Evolutionary conservation across 2,797 vertebrate species (phyloP).

Genomic region (Chiroxiphia lanceolata): DNA sequence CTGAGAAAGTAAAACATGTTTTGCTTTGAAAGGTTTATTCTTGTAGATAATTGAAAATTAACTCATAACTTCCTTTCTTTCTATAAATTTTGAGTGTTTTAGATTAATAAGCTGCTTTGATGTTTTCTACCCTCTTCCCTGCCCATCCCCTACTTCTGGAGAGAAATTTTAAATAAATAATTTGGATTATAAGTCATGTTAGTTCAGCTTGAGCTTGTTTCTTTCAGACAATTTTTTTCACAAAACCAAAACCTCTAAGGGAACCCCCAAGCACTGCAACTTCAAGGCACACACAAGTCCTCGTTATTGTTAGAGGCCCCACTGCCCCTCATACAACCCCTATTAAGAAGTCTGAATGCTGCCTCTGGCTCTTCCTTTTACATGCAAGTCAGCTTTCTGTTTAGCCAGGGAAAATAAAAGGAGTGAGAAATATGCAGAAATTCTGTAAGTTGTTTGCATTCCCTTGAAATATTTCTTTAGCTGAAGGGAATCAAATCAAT

Average conservation of each 20-base stretch:
- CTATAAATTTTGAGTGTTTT: not conserved
- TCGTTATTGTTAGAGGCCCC: not conserved
- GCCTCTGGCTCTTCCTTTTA: slow-evolving; percentile 53
- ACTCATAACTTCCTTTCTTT: not conserved
- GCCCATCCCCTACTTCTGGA: not conserved
- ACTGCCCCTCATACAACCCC: not conserved
- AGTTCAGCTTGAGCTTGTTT: not conserved
- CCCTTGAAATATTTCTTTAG: slow-evolving; percentile 74
- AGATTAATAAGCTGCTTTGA: not conserved
- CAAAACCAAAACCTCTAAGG: not conserved
- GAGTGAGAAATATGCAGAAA: slow-evolving; percentile 64
- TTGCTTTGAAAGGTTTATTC: not conserved
- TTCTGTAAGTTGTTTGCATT: slow-evolving; percentile 74
- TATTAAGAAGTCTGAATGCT: slow-evolving; percentile 15
- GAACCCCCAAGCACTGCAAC: not conserved
- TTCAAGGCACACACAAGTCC: not conserved
- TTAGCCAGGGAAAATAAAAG: slow-evolving; percentile 67
- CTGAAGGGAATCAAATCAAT: slow-evolving; percentile 79
- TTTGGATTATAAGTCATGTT: not conserved
- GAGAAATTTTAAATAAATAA: not conserved
- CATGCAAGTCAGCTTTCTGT: slow-evolving; percentile 56
- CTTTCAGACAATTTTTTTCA: not conserved
- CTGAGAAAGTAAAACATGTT: not conserved
- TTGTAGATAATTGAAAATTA: not conserved
- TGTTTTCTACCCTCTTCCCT: not conserved